phyloP scores from a whole-genome alignment of 2,113 vertebrate genomes.

The Oncorhynchus nerka region DNA sequence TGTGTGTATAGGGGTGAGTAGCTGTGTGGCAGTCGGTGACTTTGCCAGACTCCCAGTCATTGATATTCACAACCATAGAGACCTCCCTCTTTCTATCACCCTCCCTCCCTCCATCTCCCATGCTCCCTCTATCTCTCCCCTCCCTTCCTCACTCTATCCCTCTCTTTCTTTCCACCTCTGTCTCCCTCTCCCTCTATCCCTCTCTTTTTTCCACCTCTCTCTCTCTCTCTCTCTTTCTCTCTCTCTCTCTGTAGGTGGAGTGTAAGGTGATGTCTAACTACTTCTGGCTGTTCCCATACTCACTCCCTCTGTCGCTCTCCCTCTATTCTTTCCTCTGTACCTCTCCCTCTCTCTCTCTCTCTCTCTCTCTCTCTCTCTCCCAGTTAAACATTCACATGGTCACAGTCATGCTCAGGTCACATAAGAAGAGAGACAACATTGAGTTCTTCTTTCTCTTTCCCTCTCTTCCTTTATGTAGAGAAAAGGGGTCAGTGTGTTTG shows the following conservation, averaged over 20 bases:
- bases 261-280: slow-evolving; percentile 95
- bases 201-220: no score
- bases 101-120: background rate
- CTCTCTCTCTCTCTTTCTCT: no score
- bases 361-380: background rate
- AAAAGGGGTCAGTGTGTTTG: background rate
- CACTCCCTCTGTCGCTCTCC: no score
- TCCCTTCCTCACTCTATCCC: background rate
- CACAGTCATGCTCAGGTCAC: slow-evolving; percentile 9
- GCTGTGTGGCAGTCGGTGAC: background rate
- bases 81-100: background rate
- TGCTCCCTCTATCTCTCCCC: no score
- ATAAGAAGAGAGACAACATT: background rate
- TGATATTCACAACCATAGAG: slow-evolving; percentile 12
- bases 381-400: background rate
- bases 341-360: no score
- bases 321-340: no score
- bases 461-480: background rate
- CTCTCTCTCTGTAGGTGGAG: slow-evolving; percentile 75
- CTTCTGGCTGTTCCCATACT: slow-evolving; percentile 88
- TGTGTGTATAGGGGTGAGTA: no score
- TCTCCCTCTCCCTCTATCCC: background rate
- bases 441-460: background rate
- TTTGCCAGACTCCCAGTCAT: slow-evolving; percentile 5
- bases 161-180: no score